Conservation (phyloP, 2,888 invertebrate species). For the Thysanoteuthis rhombus region DNA sequence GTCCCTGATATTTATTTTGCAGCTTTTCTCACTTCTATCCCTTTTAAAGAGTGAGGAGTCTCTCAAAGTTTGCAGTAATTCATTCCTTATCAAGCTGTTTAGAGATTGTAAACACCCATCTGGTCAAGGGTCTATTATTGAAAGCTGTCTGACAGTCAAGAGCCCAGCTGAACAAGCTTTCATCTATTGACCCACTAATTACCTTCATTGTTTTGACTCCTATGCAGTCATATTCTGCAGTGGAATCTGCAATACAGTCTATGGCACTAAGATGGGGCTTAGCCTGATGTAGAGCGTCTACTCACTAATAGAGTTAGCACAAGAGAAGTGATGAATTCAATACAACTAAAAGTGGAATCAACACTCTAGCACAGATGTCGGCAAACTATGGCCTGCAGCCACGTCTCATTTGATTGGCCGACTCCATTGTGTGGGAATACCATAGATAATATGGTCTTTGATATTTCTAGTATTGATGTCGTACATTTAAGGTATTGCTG, state of each 20-base stretch:
- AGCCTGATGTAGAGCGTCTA: neutral
- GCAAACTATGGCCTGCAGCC: too few species aligned
- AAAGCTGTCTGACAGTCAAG: neutral
- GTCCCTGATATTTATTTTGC: slow-evolving; percentile 1
- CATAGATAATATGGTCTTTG: too few species aligned
- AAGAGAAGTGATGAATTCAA: neutral
- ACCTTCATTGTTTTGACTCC: neutral
- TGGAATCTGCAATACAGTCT: neutral
- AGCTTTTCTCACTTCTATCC: neutral
- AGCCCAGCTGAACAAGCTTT: neutral
- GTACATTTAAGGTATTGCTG: too few species aligned
- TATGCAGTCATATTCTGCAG: neutral
- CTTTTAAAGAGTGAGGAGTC: neutral
- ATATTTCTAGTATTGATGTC: too few species aligned
- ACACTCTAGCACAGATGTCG: too few species aligned
- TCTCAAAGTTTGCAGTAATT: neutral
- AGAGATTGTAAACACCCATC: neutral
- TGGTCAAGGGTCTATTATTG: neutral
- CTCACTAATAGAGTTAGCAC: neutral
- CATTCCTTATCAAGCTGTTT: neutral
- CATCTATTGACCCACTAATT: neutral
- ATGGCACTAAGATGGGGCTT: neutral
- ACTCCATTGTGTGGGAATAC: too few species aligned
- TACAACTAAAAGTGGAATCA: neutral
- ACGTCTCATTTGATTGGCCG: too few species aligned